A percentile compares a stretch with the other conserved stretches of the same genome.
phyloP scores from a whole-genome alignment of 2,797 vertebrate species.

The Varecia variegata region DNA sequence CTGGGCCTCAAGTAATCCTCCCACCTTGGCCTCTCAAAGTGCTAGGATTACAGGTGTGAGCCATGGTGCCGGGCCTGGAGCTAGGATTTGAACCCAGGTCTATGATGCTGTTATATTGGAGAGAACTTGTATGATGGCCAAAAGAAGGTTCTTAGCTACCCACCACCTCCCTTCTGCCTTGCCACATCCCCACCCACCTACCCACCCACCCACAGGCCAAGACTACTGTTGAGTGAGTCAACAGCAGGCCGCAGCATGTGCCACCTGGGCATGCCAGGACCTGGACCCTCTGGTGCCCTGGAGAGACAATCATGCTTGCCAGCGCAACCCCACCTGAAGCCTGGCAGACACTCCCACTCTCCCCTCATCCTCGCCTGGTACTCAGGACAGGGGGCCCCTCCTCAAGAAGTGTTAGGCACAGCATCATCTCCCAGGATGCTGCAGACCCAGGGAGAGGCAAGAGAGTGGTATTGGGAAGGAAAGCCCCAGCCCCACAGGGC shows the following conservation, averaged over 20 bases:
- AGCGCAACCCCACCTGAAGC: background rate
- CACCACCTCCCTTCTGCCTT: slow-evolving; percentile 9
- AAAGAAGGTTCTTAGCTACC: background rate
- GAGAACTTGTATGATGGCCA: background rate
- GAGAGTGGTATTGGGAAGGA: background rate
- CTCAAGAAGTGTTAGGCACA: background rate
- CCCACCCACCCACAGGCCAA: background rate
- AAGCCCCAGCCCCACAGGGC: background rate
- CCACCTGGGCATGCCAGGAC: slow-evolving; percentile 65
- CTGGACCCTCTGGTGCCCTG: slow-evolving; percentile 62
- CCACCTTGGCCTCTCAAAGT: background rate
- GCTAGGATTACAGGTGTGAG: background rate
- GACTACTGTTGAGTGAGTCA: background rate
- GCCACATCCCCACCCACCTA: slow-evolving; percentile 18
- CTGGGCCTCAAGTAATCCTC: background rate
- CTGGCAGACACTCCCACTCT: slow-evolving; percentile 25
- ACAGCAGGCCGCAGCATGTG: slow-evolving; percentile 63
- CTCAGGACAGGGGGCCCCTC: background rate
- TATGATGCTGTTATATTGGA: background rate
- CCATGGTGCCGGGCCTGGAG: background rate
- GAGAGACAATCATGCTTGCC: slow-evolving; percentile 4
- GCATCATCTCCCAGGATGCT: background rate
- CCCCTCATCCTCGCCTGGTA: background rate
- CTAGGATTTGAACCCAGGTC: slow-evolving; percentile 42
- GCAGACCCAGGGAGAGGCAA: background rate